A percentile compares a stretch with the other conserved stretches of the same genome.
Conservation (phyloP, 2,113 vertebrate genomes). For the Climacteris rufus region DNA sequence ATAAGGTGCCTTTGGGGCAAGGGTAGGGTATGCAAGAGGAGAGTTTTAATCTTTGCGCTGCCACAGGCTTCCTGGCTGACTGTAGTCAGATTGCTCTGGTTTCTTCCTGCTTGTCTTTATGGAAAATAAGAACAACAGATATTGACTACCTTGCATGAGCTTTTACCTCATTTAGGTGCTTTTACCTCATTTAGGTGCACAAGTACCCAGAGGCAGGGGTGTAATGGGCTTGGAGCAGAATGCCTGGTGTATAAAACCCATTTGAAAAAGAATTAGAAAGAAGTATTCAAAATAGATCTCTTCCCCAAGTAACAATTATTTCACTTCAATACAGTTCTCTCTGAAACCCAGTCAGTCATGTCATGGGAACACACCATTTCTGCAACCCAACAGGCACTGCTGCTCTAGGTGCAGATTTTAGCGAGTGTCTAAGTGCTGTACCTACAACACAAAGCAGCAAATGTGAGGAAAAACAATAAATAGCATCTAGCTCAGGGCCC, state of each 20-base stretch:
- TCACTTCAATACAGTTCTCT: background rate
- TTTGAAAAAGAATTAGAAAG: background rate
- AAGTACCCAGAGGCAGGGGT: background rate
- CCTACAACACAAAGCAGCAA: background rate
- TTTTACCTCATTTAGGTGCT: background rate
- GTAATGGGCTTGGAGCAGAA: background rate
- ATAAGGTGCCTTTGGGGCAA: background rate
- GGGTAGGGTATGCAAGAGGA: background rate
- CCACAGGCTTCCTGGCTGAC: background rate
- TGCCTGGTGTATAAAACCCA: background rate
- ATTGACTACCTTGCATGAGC: background rate
- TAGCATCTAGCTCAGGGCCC: background rate
- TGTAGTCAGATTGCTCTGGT: background rate
- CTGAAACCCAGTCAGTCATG: background rate
- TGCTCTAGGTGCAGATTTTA: background rate
- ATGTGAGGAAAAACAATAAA: rapidly evolving
- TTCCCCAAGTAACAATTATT: background rate
- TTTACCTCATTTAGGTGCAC: background rate
- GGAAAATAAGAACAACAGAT: background rate
- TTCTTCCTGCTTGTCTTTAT: background rate
- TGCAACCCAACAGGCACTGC: background rate
- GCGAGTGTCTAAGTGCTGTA: background rate
- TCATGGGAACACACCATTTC: background rate
- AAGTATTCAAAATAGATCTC: background rate
- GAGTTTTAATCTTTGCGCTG: background rate